These are phyloP conservation scores for Apostichopus japonicus DNA, from an alignment of 35 echinoderm and acorn worm species.

Conservation along the genomic window DNA sequence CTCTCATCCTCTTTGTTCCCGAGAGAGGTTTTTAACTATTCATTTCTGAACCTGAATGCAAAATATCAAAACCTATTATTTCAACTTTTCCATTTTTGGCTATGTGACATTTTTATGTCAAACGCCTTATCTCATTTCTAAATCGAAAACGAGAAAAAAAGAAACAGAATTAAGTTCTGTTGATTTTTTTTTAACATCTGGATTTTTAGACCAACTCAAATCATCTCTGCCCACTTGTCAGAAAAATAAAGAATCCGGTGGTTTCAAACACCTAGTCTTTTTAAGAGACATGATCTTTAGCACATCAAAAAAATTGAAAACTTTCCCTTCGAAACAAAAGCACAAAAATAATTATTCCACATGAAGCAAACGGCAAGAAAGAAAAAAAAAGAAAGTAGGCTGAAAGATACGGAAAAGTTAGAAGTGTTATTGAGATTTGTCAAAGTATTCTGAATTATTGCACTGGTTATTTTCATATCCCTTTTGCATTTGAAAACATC, in stretches of 20 bases:
- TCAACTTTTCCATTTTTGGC: background rate
- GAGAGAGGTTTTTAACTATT: too few species aligned
- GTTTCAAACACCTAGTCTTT: slow-evolving; percentile 1
- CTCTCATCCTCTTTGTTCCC: too few species aligned
- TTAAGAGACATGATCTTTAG: slow-evolving; percentile 5
- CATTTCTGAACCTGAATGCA: too few species aligned
- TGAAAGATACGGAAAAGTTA: background rate
- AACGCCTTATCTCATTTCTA: background rate
- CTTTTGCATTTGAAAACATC: too few species aligned
- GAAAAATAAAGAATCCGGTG: background rate
- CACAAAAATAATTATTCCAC: background rate
- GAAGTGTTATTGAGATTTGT: background rate
- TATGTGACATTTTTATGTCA: background rate
- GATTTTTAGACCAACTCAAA: slow-evolving; percentile 1
- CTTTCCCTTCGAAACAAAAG: background rate
- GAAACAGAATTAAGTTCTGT: too few species aligned
- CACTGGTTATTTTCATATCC: too few species aligned
- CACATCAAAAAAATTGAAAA: background rate
- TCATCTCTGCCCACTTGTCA: background rate
- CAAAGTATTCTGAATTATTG: background rate
- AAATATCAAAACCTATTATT: background rate
- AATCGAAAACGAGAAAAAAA: background rate
- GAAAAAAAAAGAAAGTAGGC: background rate
- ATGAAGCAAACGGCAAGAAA: background rate
- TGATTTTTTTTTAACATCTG: background rate